These are phyloP conservation scores for Mastigias papua DNA, from an alignment of 30 jellyfish, hydroid and myxozoan species.

Conservation along the genomic window DNA sequence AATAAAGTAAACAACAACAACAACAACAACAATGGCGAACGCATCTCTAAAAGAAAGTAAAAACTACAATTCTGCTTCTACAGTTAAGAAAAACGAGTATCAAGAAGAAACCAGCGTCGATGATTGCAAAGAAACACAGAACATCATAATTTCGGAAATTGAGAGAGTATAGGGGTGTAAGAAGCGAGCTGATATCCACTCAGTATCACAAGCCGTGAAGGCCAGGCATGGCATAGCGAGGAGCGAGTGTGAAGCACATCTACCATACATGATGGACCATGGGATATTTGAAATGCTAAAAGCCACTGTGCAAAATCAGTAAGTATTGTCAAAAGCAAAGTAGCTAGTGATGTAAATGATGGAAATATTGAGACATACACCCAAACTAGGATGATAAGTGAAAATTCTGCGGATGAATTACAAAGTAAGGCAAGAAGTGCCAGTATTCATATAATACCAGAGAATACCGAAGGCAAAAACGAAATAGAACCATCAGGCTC, in stretches of 20 bases:
- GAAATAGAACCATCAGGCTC: neutral
- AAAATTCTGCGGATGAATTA: conserved; percentile 4
- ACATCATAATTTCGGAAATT: neutral
- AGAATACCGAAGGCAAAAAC: conserved; percentile 17
- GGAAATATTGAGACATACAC: conserved; percentile 10
- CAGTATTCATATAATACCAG: conserved; percentile 13
- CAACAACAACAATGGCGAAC: too few species aligned
- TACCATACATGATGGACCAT: neutral
- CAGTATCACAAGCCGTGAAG: conserved; percentile 6
- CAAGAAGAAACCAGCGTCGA: neutral
- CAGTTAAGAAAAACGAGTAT: neutral
- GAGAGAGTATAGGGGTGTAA: neutral
- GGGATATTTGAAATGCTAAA: neutral
- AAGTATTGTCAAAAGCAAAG: conserved; percentile 30
- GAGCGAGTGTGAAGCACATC: neutral
- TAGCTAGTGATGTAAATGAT: conserved; percentile 14
- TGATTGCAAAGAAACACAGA: neutral
- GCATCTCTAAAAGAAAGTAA: neutral
- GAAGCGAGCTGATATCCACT: conserved; percentile 7
- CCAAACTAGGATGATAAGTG: conserved; percentile 3
- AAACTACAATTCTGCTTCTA: neutral
- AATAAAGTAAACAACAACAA: too few species aligned
- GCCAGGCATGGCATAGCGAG: conserved; percentile 1
- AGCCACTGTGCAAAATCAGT: conserved; percentile 14
- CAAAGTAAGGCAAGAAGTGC: conserved; percentile 20